Evolutionary conservation across 1,140 invertebrate genomes (phyloP), one percentile per base, ranked within the genome.

Genomic region (Lepidotrigona ventralis): DNA sequence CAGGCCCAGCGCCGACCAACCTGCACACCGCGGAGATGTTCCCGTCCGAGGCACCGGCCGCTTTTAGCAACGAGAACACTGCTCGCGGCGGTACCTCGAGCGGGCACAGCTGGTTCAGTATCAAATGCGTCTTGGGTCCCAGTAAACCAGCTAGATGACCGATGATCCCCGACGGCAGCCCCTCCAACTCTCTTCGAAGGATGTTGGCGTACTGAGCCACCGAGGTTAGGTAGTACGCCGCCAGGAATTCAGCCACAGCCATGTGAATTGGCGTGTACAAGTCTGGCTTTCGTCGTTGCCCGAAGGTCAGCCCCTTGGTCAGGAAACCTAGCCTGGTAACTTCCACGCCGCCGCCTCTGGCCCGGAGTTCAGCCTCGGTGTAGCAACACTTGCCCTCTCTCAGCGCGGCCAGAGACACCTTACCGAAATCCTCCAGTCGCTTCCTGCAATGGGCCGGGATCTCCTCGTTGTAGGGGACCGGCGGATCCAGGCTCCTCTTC

Each of bases 181-280:
- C 93, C 56, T 95, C 95, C 53, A 95, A 85, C 87, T 95, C 95
- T 21, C 94, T 90, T 58, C 94, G 88, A 17, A 95, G 86, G 2
- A 95, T 94, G 69, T 94, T 94, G 0, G 95, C 92, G 86, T 95
- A 94, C 77, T 94, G 94, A 5, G 95, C 94, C 1, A 95, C 92
- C 1, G 95, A 95, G 0, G 94, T 93, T 6, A 95, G 89, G 87
- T 95, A 95, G 78, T 95, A 95, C 8, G 95, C 95, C 1, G 95
- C 94, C 3, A 95, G 88, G 83, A 95, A 95, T 71, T 95, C 95
- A 19, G 93, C 93, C 53, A 95, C 92, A 2, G 94, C 92, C 64
- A 92, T 90, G 86, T 95, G 95, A 15, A 95, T 91, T 0, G 95
- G 94, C n/a, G 94, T 93, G 86, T 93, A 95, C 63, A 93, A 90